Percentiles rank a stretch among this genome's conserved stretches.
Conservation (phyloP, 1,140 invertebrate species). For the Drusus annulatus region DNA sequence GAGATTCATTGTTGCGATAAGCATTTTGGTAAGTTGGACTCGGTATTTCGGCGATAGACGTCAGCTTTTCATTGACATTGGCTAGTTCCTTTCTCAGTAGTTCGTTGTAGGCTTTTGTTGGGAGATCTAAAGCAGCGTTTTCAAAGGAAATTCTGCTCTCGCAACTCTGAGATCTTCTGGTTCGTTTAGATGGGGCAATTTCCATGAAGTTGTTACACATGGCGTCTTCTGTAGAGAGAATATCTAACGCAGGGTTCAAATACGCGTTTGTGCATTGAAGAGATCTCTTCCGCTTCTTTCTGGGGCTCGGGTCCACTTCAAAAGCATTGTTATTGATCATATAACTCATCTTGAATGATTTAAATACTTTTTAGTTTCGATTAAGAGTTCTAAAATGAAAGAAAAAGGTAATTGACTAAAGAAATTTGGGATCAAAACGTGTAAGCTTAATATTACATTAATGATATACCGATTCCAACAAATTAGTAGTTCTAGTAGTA, state of each 20-base stretch:
- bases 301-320: constrained; percentile 64
- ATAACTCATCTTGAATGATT: constrained; percentile 51
- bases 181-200: constrained; percentile 66
- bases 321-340: constrained; percentile 69
- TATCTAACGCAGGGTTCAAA: constrained; percentile 67
- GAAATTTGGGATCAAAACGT: not conserved
- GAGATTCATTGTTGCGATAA: constrained; percentile 30
- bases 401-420: not conserved
- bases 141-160: constrained; percentile 66
- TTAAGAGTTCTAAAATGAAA: not conserved
- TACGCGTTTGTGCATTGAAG: constrained; percentile 65
- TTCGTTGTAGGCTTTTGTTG: constrained; percentile 65
- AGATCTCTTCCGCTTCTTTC: constrained; percentile 65
- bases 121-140: constrained; percentile 67
- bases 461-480: not conserved
- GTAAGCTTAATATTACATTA: not conserved
- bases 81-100: constrained; percentile 65
- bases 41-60: constrained; percentile 45
- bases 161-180: constrained; percentile 61
- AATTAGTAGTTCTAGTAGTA: too few relatives aligned
- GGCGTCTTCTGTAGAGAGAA: constrained; percentile 67
- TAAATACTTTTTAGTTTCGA: not conserved
- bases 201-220: constrained; percentile 71
- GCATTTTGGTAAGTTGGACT: constrained; percentile 27
- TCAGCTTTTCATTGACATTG: constrained; percentile 67